A percentile compares a stretch with the other conserved stretches of the same genome.
Conservation (phyloP, 2,113 vertebrate species). For the Aythya baeri region DNA sequence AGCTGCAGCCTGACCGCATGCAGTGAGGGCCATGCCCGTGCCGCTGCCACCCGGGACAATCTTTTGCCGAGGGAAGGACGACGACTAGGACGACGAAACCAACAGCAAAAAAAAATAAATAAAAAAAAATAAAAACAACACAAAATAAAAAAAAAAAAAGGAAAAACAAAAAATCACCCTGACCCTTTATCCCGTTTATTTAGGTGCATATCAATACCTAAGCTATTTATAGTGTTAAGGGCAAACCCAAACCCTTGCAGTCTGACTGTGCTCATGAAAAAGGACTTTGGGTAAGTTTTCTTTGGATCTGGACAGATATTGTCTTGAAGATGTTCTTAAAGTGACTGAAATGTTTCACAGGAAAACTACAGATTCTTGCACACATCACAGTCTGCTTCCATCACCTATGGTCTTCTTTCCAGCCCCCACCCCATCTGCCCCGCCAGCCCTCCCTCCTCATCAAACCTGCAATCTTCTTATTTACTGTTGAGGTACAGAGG, state of each 20-base stretch:
- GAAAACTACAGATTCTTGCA: slow-evolving; percentile 62
- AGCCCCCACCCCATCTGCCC: background rate
- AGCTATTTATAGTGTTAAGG: slow-evolving; percentile 74
- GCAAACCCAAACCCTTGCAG: slow-evolving; percentile 7
- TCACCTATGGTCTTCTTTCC: slow-evolving; percentile 19
- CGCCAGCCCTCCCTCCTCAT: slow-evolving; percentile 21
- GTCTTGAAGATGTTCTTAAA: slow-evolving; percentile 14
- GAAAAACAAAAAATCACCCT: background rate
- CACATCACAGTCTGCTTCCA: slow-evolving; percentile 32
- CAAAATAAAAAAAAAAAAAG: background rate
- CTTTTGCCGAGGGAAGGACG: background rate
- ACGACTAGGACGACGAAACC: background rate
- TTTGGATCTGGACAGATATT: background rate
- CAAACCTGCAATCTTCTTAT: slow-evolving; percentile 16
- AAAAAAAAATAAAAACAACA: background rate
- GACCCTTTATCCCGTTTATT: background rate
- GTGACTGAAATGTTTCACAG: slow-evolving; percentile 48
- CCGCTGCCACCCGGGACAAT: background rate
- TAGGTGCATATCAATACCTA: slow-evolving; percentile 64
- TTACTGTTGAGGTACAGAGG: slow-evolving; percentile 39
- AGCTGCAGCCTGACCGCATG: slow-evolving; percentile 92
- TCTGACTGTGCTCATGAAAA: slow-evolving; percentile 37
- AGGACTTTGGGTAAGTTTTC: slow-evolving; percentile 53
- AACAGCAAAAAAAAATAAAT: background rate
- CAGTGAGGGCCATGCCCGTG: slow-evolving; percentile 75